phyloP scores from a whole-genome alignment of 2,797 vertebrate species.

The Mycteria americana region DNA sequence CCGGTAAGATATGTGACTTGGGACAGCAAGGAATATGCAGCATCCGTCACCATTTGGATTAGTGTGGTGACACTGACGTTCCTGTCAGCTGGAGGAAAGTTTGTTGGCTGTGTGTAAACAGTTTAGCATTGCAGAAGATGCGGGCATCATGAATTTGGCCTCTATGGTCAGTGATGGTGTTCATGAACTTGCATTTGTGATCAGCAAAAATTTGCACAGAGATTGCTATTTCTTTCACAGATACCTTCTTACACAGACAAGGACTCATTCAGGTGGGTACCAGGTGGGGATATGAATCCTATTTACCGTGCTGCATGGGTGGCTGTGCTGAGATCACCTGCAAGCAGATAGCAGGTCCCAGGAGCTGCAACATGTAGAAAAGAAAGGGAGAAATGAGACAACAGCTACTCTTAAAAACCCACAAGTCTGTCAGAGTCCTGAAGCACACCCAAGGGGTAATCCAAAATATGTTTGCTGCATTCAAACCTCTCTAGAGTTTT shows the following conservation, averaged over 20 bases:
- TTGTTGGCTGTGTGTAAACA: background rate
- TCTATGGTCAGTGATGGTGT: background rate
- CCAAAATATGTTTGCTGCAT: background rate
- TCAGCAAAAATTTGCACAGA: background rate
- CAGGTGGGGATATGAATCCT: background rate
- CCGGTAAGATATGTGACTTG: background rate
- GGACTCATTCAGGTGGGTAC: background rate
- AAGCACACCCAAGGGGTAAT: background rate
- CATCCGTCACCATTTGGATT: background rate
- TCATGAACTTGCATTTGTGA: background rate
- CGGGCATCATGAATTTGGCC: fast-evolving
- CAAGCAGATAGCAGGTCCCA: background rate
- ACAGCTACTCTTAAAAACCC: background rate
- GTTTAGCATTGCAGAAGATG: background rate
- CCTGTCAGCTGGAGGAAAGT: background rate
- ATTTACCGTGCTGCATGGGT: background rate
- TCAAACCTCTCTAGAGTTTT: background rate
- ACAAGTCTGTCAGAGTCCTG: background rate
- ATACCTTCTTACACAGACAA: background rate
- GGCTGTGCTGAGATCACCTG: background rate
- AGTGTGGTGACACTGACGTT: background rate
- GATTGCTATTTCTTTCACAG: background rate
- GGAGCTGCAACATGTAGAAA: background rate
- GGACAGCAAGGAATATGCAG: background rate
- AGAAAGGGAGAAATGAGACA: background rate